Base-by-base conservation (phyloP, 2,888 invertebrate species). In the Pelosia muscerda region DNA sequence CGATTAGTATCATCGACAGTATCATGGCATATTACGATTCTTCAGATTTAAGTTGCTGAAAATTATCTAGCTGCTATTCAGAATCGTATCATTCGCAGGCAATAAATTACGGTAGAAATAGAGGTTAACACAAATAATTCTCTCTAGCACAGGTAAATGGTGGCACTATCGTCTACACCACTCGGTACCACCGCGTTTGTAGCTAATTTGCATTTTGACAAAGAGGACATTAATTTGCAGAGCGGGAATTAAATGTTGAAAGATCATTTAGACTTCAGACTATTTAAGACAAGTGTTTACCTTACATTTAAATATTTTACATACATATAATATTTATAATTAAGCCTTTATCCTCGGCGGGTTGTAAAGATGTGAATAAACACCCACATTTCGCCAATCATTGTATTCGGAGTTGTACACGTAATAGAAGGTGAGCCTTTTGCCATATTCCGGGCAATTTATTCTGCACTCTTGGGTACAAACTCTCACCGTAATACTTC, bases 141-240 rank as follows among this genome's bases (percentile, higher is more conserved):
- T 25, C 56, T 67, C 22, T 71, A 15, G 54, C 61, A 67, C 68
- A 75, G 72, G 71, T 73, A 66, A 65, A 42, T 42, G 60, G 66
- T 26, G 59, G 68, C 42, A 68, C 65, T 61, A 54, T 66, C 67
- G 73, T 67, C 58, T 76, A 73, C 76, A 69, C 65, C 61, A 70
- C 71, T 70, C 34, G 53, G 69, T 67, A 63, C 71, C 65, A 59
- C 62, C 76, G 73, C 74, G 76, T 74, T 54, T 74, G 68, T 67
- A 65, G 59, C 79, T 84, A 84, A 88, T 88, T 88, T 86, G 81
- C 86, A 86, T 88, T 81, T 65, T 34, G 63, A 8, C 83, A 85
- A 75, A 86, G 86, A 86, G 34, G 74, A 84, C n/a, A 34, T 22
- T 59, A 28, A 4, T 26, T 42, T n/a, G 34, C 54, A 73, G 70